Percentiles rank a stretch among this genome's conserved stretches.
These are phyloP conservation scores for Sebastes taczanowskii DNA, from an alignment of 2,797 vertebrate species.

Conservation along the genomic window DNA sequence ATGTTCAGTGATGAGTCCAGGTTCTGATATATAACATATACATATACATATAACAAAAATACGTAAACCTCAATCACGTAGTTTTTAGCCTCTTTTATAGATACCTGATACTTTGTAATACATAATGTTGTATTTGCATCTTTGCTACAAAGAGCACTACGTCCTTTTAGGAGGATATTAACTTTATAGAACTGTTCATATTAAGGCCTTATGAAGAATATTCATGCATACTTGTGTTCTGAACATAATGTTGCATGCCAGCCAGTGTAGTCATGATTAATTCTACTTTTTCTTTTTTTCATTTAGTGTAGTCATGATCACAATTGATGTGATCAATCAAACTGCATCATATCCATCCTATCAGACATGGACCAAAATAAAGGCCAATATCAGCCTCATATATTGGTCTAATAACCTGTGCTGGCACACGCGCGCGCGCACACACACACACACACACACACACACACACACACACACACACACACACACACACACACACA, in stretches of 20 bases:
- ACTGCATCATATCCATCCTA: not conserved
- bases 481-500: not conserved
- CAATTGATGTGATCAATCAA: not conserved
- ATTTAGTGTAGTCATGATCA: not conserved
- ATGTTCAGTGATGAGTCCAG: too few species aligned
- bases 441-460: too few species aligned
- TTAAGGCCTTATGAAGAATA: not conserved
- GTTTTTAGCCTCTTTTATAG: too few species aligned
- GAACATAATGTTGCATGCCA: not conserved
- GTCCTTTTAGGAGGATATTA: not conserved
- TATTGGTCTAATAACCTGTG: constrained; percentile 19
- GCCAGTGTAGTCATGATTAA: not conserved
- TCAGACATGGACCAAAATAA: not conserved
- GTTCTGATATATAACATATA: too few species aligned
- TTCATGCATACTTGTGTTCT: not conserved
- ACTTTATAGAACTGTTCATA: not conserved
- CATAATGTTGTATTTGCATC: too few species aligned
- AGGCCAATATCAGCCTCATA: not conserved
- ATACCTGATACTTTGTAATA: too few species aligned
- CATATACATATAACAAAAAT: too few species aligned
- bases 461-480: not conserved
- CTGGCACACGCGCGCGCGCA: not conserved
- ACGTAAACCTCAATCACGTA: not conserved
- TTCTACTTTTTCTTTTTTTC: not conserved
- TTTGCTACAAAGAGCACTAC: too few species aligned